These are phyloP conservation scores for Myioborus melanocephalus DNA, from an alignment of 2,797 vertebrate species.

Conservation along the genomic window DNA sequence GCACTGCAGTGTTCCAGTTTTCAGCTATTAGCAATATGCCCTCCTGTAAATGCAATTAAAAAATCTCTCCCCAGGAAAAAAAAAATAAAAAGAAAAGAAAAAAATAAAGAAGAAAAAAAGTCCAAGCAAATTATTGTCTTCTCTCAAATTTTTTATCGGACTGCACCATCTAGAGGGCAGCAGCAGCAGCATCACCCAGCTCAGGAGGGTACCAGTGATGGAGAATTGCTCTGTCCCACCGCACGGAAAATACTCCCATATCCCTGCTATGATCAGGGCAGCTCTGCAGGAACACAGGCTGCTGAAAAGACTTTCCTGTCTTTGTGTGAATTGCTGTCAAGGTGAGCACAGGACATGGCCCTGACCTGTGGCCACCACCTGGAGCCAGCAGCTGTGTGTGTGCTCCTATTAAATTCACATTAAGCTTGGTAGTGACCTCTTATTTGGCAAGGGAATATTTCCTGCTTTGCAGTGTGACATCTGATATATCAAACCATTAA, in stretches of 20 bases:
- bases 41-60: not conserved
- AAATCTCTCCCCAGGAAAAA: not conserved
- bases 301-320: not conserved
- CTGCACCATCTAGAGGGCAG: conserved; percentile 73
- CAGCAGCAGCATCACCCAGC: not conserved
- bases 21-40: not conserved
- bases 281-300: not conserved
- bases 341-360: accelerated
- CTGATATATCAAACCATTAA: not conserved
- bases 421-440: not conserved
- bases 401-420: not conserved
- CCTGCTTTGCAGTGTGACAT: not conserved
- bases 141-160: not conserved
- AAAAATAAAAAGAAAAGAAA: accelerated
- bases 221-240: accelerated
- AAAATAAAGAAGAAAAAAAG: too few species aligned
- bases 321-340: not conserved
- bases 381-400: not conserved
- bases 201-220: accelerated
- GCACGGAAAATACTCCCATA: accelerated
- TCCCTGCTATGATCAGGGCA: accelerated
- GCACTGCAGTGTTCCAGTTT: not conserved
- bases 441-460: not conserved
- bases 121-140: accelerated
- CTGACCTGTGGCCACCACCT: not conserved